These are phyloP conservation scores for Desmophyllum pertusum DNA, from an alignment of 92 coral and sea anemone species.

Conservation along the genomic window DNA sequence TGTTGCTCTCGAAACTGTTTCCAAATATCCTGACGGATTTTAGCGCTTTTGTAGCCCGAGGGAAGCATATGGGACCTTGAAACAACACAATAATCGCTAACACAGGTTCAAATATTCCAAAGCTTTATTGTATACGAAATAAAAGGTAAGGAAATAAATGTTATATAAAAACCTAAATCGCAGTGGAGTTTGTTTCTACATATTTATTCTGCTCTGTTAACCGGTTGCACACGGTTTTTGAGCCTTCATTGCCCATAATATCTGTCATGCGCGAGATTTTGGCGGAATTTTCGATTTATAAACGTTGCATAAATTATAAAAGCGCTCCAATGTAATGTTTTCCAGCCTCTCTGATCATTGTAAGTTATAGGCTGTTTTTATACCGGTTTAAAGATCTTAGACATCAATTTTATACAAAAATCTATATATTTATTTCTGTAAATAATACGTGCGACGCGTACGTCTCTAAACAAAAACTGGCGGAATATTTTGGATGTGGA, in stretches of 20 bases:
- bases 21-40: not conserved
- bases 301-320: slow-evolving; percentile 3
- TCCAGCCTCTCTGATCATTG: slow-evolving; percentile 15
- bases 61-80: not conserved
- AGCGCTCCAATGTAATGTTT: slow-evolving; percentile 3
- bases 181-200: too few species aligned
- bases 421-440: not conserved
- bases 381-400: not conserved
- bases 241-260: not conserved
- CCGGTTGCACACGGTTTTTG: not conserved
- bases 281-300: not conserved
- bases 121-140: too few species aligned
- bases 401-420: not conserved
- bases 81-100: too few species aligned
- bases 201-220: not conserved
- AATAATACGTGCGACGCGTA: not conserved
- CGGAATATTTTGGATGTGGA: slow-evolving; percentile 28
- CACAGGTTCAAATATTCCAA: too few species aligned
- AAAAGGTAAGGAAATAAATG: too few species aligned
- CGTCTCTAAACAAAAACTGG: slow-evolving; percentile 4
- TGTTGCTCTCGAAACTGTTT: not conserved
- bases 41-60: not conserved
- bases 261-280: slow-evolving; percentile 12
- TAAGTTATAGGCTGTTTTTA: not conserved
- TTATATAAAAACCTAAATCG: too few species aligned